Percentiles rank a stretch among this genome's conserved stretches.
Evolutionary conservation across 2,888 invertebrate species (phyloP).

Genomic region (Leptopilina syphax): DNA sequence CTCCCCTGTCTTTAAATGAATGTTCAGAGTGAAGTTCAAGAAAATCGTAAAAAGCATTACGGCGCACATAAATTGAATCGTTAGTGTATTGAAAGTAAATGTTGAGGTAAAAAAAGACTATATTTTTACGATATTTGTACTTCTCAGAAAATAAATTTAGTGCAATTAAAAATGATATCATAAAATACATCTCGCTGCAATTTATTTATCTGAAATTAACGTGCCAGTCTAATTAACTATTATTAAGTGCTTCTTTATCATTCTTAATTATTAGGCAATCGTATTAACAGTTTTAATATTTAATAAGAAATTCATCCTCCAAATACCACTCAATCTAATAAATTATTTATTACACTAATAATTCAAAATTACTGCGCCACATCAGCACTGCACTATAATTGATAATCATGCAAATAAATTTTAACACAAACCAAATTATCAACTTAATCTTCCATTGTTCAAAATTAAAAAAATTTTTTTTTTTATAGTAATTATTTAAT

Average conservation of each 20-base stretch:
- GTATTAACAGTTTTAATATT: neutral
- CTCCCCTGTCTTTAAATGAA: neutral
- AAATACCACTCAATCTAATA: neutral
- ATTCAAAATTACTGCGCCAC: too few relatives aligned
- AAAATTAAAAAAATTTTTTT: neutral
- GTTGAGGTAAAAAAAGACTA: neutral
- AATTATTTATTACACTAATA: neutral
- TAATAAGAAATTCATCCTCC: too few relatives aligned
- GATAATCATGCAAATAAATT: neutral
- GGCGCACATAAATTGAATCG: neutral
- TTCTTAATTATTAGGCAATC: neutral
- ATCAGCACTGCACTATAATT: too few relatives aligned
- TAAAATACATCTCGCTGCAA: neutral
- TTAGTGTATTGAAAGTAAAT: neutral
- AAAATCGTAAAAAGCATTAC: slow-evolving; percentile 8
- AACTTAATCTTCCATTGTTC: too few relatives aligned
- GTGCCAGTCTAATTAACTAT: neutral
- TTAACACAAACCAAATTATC: neutral
- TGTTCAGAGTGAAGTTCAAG: neutral
- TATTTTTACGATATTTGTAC: neutral
- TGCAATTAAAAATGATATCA: slow-evolving; percentile 7
- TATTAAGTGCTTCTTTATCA: neutral
- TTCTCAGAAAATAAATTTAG: neutral
- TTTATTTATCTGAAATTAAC: neutral
- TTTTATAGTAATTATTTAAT: too few relatives aligned